Base-by-base conservation (phyloP, 2,888 invertebrate species). In the Ornithoptera priamus region DNA sequence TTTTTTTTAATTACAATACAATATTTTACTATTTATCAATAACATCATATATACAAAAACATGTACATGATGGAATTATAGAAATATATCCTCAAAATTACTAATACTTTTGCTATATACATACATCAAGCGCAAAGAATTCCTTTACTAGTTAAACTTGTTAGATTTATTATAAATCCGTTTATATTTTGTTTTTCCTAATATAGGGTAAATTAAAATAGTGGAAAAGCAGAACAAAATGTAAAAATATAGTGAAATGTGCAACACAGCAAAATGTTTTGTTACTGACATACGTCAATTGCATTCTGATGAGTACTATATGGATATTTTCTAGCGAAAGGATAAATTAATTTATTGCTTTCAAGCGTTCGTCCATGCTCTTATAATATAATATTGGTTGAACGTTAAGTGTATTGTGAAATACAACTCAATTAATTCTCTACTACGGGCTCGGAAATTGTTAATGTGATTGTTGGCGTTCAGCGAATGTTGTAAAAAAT, bases 361-460 rank as follows among this genome's bases (percentile, higher is more conserved):
- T n/a, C 62, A 62, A 67, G 46, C 22, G 66, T 22, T 50, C 58
- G 65, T 66, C 50, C 58, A 62, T 66, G 24, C 56, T 58, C 58
- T 24, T 59, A 39, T 66, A 66, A 66, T 53, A 62, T 62, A 62
- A 70, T 62, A 70, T 66, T 59, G 69, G 69, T 53, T 66, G 66
- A 59, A 66, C 69, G 66, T 66, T 66, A 66, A 69, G 62, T 70
- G 69, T 62, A 70, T 70, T 66, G 36, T 66, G 66, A 70, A 69
- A 70, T 70, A 70, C 69, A 66, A 70, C 69, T 70, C 69, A 70
- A 70, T 70, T 70, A 62, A 65, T 66, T 66, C 66, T 62, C 69
- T 53, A 53, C 62, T 53, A 50, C 66, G 62, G 66, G 65, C 58
- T 58, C 62, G 66, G 65, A 70, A 70, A 70, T 70, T 70, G 66